Evolutionary conservation across 2,888 invertebrate genomes (phyloP).

Genomic region (Petrolisthes cinctipes): DNA sequence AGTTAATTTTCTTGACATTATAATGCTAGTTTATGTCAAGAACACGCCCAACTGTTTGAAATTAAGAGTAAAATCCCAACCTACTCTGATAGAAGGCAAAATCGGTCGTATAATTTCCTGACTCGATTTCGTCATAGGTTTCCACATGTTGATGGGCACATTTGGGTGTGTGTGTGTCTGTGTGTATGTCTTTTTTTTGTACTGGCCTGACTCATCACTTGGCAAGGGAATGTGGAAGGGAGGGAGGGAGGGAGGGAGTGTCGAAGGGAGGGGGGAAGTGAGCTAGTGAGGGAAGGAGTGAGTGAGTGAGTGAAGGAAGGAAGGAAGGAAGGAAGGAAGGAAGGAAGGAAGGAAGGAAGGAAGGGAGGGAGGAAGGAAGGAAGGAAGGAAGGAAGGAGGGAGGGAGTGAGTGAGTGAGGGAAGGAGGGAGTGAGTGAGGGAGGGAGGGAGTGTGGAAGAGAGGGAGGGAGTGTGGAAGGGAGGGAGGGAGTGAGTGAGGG

Average conservation of each 20-base stretch:
- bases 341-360: not conserved
- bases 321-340: not conserved
- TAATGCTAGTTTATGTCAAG: too few species aligned
- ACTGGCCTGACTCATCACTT: not conserved
- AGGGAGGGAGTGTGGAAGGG: not conserved
- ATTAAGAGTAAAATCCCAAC: too few species aligned
- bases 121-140: too few species aligned
- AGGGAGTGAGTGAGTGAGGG: not conserved
- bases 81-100: too few species aligned
- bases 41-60: too few species aligned
- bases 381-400: not conserved
- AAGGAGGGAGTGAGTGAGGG: not conserved
- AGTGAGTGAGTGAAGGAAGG: too few species aligned
- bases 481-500: not conserved
- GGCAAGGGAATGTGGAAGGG: not conserved
- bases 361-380: not conserved
- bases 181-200: not conserved
- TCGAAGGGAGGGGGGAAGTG: not conserved
- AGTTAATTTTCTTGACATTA: too few species aligned
- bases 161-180: not conserved
- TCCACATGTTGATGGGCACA: not conserved
- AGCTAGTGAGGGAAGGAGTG: not conserved
- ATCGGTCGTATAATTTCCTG: too few species aligned
- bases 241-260: not conserved
- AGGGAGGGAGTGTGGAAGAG: not conserved